These are phyloP conservation scores for Rhinichthys osculus DNA, from an alignment of 2,797 vertebrate species.

Conservation along the genomic window DNA sequence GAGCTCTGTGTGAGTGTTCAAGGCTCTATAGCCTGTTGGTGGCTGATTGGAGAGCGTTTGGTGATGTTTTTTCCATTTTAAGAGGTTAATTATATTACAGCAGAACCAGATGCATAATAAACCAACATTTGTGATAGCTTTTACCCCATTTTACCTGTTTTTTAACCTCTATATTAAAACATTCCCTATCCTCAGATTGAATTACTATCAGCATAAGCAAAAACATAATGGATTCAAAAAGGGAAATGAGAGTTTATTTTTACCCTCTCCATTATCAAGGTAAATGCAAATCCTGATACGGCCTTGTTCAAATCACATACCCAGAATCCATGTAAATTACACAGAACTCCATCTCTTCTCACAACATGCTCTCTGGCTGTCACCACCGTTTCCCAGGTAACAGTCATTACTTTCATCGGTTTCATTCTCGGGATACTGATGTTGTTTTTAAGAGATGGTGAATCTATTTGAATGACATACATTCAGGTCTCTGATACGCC, in stretches of 20 bases:
- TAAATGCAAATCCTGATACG: constrained; percentile 5
- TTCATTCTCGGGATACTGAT: constrained; percentile 48
- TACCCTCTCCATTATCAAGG: constrained; percentile 17
- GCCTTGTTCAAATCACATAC: constrained; percentile 11
- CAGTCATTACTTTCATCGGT: constrained; percentile 56
- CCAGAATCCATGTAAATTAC: constrained; percentile 6
- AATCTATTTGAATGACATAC: constrained; percentile 28
- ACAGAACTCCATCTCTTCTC: background rate
- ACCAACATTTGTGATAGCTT: constrained; percentile 9
- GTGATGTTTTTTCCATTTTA: constrained; percentile 40
- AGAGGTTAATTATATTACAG: constrained; percentile 54
- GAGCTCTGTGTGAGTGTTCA: background rate
- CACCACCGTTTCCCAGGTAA: constrained; percentile 61
- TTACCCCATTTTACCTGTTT: background rate
- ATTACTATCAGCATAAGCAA: background rate
- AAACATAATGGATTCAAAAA: background rate
- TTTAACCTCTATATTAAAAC: constrained; percentile 25
- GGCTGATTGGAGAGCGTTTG: constrained; percentile 48
- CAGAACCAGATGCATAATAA: constrained; percentile 24
- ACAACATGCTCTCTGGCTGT: constrained; percentile 21
- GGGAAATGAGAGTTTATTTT: constrained; percentile 17
- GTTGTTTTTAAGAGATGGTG: constrained; percentile 41
- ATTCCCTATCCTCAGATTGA: background rate
- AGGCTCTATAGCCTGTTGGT: constrained; percentile 3
- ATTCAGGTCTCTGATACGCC: background rate